Percentiles rank a stretch among this genome's conserved stretches.
These are phyloP conservation scores for Naso thynnoides DNA, from an alignment of 2,797 vertebrate genomes.

Conservation along the genomic window DNA sequence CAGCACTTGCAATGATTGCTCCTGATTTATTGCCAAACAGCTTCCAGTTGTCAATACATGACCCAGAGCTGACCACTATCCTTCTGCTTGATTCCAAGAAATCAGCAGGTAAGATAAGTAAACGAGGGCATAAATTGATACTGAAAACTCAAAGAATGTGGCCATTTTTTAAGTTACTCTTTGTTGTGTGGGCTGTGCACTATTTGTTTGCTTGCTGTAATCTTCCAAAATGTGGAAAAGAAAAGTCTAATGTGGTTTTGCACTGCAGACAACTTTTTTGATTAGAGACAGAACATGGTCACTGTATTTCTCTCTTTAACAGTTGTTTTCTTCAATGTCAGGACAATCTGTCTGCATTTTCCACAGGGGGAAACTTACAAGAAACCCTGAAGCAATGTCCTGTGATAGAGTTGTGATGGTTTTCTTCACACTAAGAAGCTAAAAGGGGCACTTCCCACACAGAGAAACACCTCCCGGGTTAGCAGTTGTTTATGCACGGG, in stretches of 20 bases:
- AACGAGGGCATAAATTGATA: background rate
- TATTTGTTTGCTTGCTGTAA: background rate
- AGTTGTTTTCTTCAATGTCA: background rate
- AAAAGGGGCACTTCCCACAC: background rate
- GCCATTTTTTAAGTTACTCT: background rate
- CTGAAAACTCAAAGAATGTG: background rate
- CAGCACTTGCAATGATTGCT: background rate
- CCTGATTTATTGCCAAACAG: slow-evolving; percentile 4
- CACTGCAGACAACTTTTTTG: background rate
- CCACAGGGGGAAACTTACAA: slow-evolving; percentile 3
- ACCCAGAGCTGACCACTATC: background rate
- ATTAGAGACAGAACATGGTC: background rate
- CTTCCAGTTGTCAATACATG: slow-evolving; percentile 11
- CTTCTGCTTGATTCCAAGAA: background rate
- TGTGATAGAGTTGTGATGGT: slow-evolving; percentile 5
- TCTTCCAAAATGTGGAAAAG: background rate
- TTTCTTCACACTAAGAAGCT: slow-evolving; percentile 13
- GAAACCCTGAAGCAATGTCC: background rate
- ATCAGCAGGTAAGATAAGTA: background rate
- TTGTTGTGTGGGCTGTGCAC: too few relatives aligned
- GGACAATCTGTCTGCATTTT: slow-evolving; percentile 8
- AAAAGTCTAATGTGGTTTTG: background rate
- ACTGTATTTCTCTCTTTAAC: slow-evolving; percentile 1
- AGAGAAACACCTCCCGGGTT: background rate
- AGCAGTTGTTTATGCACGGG: slow-evolving; percentile 6